Evolutionary conservation across 2,113 vertebrate species (phyloP).

Genomic region (Sigmodon hispidus): DNA sequence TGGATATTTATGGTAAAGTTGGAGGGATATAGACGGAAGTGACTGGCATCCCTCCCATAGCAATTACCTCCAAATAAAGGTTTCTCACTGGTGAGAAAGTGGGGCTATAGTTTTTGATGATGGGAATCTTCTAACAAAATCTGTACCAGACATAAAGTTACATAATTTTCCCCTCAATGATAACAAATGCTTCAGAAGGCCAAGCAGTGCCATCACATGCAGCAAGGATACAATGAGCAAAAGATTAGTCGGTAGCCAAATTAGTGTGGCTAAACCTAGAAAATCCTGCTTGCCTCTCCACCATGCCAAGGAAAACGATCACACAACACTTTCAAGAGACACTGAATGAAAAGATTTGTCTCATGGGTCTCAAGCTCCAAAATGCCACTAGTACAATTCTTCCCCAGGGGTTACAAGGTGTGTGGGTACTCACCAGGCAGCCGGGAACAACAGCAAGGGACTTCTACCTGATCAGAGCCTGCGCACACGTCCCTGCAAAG

Average conservation of each 20-base stretch:
- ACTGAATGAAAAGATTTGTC: not conserved
- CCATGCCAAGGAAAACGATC: not conserved
- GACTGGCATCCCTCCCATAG: not conserved
- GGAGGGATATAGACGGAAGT: not conserved
- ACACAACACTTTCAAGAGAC: not conserved
- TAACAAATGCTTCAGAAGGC: not conserved
- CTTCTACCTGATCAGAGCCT: not conserved
- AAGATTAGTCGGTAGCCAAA: not conserved
- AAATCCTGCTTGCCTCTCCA: not conserved
- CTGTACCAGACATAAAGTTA: not conserved
- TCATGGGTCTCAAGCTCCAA: not conserved
- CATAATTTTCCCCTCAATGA: not conserved
- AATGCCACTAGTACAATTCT: not conserved
- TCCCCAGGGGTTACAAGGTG: not conserved
- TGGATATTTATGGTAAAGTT: not conserved
- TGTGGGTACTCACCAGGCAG: slow-evolving; percentile 64
- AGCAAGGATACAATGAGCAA: not conserved
- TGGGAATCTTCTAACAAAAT: not conserved
- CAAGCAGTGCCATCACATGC: not conserved
- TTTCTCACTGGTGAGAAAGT: not conserved
- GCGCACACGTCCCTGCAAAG: not conserved
- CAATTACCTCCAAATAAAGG: not conserved
- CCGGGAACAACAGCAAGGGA: not conserved
- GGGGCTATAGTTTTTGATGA: not conserved
- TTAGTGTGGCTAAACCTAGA: not conserved